Evolutionary conservation across 2,888 invertebrate species (phyloP).

Genomic region (Synergus laeviventris): DNA sequence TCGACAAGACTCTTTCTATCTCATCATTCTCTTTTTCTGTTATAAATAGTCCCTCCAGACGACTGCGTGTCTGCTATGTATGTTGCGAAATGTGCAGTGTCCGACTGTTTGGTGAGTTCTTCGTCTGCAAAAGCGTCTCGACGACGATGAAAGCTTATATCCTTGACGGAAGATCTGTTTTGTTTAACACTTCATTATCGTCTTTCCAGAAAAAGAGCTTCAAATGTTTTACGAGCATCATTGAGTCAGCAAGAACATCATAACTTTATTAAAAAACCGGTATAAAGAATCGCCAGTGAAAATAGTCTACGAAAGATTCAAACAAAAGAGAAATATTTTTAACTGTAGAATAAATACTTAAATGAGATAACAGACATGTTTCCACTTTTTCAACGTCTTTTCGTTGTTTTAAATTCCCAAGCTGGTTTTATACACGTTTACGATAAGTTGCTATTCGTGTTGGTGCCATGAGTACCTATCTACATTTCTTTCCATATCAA

Average conservation of each 20-base stretch:
- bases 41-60: slow-evolving; percentile 64
- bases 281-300: too few relatives aligned
- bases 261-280: background rate
- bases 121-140: slow-evolving; percentile 60
- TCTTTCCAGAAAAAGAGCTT: slow-evolving; percentile 55
- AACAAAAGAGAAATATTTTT: too few relatives aligned
- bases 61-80: slow-evolving; percentile 67
- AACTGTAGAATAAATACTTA: too few relatives aligned
- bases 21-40: slow-evolving; percentile 40
- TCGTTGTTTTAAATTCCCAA: too few relatives aligned
- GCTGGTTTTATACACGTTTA: too few relatives aligned
- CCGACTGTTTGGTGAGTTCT: slow-evolving; percentile 55
- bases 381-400: too few relatives aligned
- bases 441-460: too few relatives aligned
- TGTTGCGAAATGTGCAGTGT: slow-evolving; percentile 58
- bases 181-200: slow-evolving; percentile 48
- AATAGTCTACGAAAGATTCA: too few relatives aligned
- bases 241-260: background rate
- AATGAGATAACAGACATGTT: too few relatives aligned
- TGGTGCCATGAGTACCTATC: too few relatives aligned
- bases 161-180: slow-evolving; percentile 29
- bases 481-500: too few relatives aligned
- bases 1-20: slow-evolving; percentile 43
- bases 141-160: slow-evolving; percentile 47
- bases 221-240: slow-evolving; percentile 38